Evolutionary conservation across 2,888 invertebrate genomes (phyloP).

Genomic region (Trissolcus japonicus): DNA sequence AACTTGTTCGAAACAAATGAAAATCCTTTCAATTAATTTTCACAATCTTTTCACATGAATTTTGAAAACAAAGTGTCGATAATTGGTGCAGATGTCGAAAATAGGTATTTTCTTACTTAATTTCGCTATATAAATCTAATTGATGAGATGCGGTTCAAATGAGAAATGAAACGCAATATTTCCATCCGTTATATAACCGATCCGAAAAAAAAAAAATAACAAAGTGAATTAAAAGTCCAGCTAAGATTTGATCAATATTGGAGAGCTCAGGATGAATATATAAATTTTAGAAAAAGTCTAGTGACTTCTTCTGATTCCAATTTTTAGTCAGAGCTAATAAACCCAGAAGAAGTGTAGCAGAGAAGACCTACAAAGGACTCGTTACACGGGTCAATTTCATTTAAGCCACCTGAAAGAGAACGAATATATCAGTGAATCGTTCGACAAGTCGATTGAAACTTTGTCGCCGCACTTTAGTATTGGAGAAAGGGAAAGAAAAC

Average conservation of each 20-base stretch:
- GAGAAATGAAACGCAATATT: no score
- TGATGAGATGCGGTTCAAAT: no score
- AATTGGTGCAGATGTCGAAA: no score
- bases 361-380: constrained; percentile 47
- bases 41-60: no score
- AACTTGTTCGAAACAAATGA: no score
- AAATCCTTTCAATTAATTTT: no score
- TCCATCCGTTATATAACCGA: no score
- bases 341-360: constrained; percentile 27
- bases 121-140: no score
- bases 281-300: neutral
- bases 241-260: neutral
- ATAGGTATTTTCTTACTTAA: no score
- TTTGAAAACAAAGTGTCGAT: no score
- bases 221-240: neutral
- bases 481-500: constrained; percentile 14
- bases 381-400: constrained; percentile 52
- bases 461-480: constrained; percentile 45
- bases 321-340: constrained; percentile 36
- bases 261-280: neutral
- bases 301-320: constrained; percentile 9
- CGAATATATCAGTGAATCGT: constrained; percentile 51
- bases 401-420: constrained; percentile 49
- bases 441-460: constrained; percentile 52
- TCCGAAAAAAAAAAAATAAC: no score